A percentile compares a stretch with the other conserved stretches of the same genome.
phyloP scores from a whole-genome alignment of 1,140 invertebrate species.

The Drosophila nasuta region DNA sequence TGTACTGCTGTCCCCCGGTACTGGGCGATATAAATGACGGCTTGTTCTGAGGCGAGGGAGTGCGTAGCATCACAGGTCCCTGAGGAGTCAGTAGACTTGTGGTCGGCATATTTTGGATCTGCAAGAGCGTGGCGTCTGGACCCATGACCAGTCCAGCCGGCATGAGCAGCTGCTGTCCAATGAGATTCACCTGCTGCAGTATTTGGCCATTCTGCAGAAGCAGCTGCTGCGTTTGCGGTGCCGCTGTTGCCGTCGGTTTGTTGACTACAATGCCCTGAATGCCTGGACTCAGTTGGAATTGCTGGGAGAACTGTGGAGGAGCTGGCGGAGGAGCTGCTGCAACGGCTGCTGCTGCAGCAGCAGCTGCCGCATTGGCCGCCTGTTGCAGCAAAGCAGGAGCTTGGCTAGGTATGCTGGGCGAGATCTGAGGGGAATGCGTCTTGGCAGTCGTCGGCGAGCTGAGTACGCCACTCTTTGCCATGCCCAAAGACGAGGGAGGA shows the following conservation, averaged over 20 bases:
- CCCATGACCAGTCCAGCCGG: slow-evolving; percentile 92
- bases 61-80: slow-evolving; percentile 90
- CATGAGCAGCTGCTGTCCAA: slow-evolving; percentile 93
- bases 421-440: slow-evolving; percentile 78
- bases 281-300: slow-evolving; percentile 89
- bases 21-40: slow-evolving; percentile 91
- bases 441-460: slow-evolving; percentile 60
- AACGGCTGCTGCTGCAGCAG: slow-evolving; percentile 16
- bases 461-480: not conserved
- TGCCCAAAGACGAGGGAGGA: slow-evolving; percentile 11
- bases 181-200: slow-evolving; percentile 92
- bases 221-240: slow-evolving; percentile 90
- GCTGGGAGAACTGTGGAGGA: slow-evolving; percentile 87
- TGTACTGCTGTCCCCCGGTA: slow-evolving; percentile 89
- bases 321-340: slow-evolving; percentile 64
- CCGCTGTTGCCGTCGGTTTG: slow-evolving; percentile 87
- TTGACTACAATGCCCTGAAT: slow-evolving; percentile 85
- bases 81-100: slow-evolving; percentile 77
- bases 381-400: slow-evolving; percentile 75
- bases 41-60: slow-evolving; percentile 90
- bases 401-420: slow-evolving; percentile 81
- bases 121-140: slow-evolving; percentile 89
- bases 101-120: slow-evolving; percentile 90
- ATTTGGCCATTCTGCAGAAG: slow-evolving; percentile 86
- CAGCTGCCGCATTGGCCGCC: slow-evolving; percentile 55